Conservation (phyloP, 2,888 invertebrate genomes). For the Chaitophorus viminalis region DNA sequence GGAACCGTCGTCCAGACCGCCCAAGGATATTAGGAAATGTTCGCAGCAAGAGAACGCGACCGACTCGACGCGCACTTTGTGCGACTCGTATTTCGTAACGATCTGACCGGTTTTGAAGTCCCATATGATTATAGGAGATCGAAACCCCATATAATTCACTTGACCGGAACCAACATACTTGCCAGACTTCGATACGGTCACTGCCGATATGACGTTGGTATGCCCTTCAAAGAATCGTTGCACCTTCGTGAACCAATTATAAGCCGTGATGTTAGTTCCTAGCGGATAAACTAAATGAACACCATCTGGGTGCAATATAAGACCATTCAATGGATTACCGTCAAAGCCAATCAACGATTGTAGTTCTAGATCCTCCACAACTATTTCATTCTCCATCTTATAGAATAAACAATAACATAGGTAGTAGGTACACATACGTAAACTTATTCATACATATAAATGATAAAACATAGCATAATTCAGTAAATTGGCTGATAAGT, state of each 20-base stretch:
- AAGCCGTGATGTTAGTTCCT: conserved; percentile 81
- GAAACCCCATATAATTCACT: conserved; percentile 82
- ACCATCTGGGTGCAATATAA: conserved; percentile 79
- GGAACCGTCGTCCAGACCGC: conserved; percentile 90
- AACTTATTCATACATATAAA: neutral
- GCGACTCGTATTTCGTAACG: conserved; percentile 80
- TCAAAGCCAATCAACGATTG: conserved; percentile 83
- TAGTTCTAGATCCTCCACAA: conserved; percentile 73
- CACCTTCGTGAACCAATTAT: conserved; percentile 75
- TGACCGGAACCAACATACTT: conserved; percentile 89
- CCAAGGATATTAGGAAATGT: conserved; percentile 83
- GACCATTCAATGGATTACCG: conserved; percentile 69
- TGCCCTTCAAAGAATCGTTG: conserved; percentile 84
- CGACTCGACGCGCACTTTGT: conserved; percentile 88
- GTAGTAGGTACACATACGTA: neutral
- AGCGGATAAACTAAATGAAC: conserved; percentile 79
- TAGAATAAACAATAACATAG: neutral
- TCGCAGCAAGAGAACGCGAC: conserved; percentile 85
- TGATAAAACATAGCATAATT: neutral
- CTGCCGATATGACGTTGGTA: conserved; percentile 80
- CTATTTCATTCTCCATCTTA: conserved; percentile 58
- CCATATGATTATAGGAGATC: conserved; percentile 86
- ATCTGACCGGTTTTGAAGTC: conserved; percentile 76
- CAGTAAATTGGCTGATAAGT: neutral
- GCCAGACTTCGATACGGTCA: conserved; percentile 80